Evolutionary conservation across 2,113 vertebrate species (phyloP).

Genomic region (Carassius gibelio): DNA sequence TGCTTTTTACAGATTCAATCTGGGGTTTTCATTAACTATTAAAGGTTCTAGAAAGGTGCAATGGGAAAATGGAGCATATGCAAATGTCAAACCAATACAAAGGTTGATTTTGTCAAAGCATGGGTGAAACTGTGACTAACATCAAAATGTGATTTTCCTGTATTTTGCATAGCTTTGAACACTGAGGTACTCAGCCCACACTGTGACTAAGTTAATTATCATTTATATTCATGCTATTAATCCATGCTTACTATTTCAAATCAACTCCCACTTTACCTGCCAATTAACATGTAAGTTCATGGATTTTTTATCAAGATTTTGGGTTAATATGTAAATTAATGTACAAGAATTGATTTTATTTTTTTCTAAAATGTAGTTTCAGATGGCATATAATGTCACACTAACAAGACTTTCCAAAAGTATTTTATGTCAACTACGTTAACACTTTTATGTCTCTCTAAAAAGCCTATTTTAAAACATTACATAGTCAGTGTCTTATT

Average conservation of each 20-base stretch:
- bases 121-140: constrained; percentile 13
- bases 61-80: not conserved
- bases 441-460: not conserved
- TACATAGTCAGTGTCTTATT: not conserved
- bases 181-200: constrained; percentile 1
- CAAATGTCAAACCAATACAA: constrained; percentile 19
- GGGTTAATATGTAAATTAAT: not conserved
- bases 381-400: no score
- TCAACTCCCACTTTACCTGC: constrained; percentile 10
- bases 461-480: not conserved
- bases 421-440: no score
- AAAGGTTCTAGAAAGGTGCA: not conserved
- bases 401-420: not conserved
- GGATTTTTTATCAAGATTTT: constrained; percentile 7
- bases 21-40: constrained; percentile 9
- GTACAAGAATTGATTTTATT: no score
- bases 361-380: no score
- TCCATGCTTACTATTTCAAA: constrained; percentile 17
- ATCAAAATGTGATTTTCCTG: constrained; percentile 27
- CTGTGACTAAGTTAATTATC: not conserved
- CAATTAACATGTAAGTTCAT: not conserved
- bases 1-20: not conserved
- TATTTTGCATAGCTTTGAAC: constrained; percentile 30
- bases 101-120: constrained; percentile 7
- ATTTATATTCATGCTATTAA: constrained; percentile 21